Evolutionary conservation across 2,888 invertebrate species (phyloP).

Genomic region (Standfussiana lucernea): DNA sequence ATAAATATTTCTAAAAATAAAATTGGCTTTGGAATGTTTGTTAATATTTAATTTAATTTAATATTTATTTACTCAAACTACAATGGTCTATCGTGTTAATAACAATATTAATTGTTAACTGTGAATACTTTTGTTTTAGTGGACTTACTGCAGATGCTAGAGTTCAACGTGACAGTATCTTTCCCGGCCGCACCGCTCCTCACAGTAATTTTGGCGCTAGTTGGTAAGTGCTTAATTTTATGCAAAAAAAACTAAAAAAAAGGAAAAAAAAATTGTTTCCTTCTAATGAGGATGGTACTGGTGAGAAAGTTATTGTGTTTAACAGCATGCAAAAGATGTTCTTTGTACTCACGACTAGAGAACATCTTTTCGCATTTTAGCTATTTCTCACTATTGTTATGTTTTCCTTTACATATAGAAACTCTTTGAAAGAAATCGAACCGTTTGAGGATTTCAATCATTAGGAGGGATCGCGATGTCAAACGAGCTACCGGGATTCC

Average conservation of each 20-base stretch:
- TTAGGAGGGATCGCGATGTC: constrained; percentile 18
- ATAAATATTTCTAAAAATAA: background rate
- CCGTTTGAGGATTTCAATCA: constrained; percentile 18
- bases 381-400: background rate
- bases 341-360: background rate
- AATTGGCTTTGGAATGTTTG: background rate
- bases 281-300: constrained; percentile 24
- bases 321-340: constrained; percentile 1
- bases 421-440: background rate
- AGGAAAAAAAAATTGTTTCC: background rate
- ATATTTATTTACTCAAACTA: too few species aligned
- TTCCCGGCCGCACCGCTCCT: constrained; percentile 99
- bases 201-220: constrained; percentile 99
- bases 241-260: constrained; percentile 7
- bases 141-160: constrained; percentile 99
- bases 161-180: constrained; percentile 97
- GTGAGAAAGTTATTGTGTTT: constrained; percentile 8
- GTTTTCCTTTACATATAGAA: background rate
- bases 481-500: constrained; percentile 7
- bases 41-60: too few species aligned
- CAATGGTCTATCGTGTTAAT: too few species aligned
- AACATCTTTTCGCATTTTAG: background rate
- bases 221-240: constrained; percentile 94
- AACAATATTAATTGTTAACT: constrained; percentile 39
- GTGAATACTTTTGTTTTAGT: constrained; percentile 92